Conservation (phyloP, 1,140 invertebrate species). For the Drosophila nigromelanica region DNA sequence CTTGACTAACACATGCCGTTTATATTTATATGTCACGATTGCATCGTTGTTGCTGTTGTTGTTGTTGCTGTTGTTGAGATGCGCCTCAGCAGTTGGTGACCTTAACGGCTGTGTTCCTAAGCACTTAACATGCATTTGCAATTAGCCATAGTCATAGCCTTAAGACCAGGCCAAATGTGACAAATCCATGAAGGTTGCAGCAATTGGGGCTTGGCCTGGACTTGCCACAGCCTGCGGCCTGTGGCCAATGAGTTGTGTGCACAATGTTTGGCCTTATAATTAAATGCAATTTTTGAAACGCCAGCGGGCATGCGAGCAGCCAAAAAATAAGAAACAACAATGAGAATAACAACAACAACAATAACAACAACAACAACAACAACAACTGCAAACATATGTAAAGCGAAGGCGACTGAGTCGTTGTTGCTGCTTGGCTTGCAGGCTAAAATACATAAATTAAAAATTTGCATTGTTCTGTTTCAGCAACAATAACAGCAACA, state of each 20-base stretch:
- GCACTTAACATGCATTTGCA: constrained; percentile 65
- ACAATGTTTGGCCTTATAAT: constrained; percentile 69
- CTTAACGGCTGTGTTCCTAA: constrained; percentile 39
- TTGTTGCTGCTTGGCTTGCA: constrained; percentile 47
- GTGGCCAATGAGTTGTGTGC: constrained; percentile 23
- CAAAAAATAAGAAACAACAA: constrained; percentile 45
- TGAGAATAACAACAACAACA: constrained; percentile 32
- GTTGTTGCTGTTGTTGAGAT: constrained; percentile 40
- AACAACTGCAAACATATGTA: constrained; percentile 70
- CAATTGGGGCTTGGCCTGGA: constrained; percentile 41
- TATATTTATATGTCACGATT: constrained; percentile 65
- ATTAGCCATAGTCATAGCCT: constrained; percentile 53
- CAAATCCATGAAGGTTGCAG: constrained; percentile 68
- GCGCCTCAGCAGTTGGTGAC: constrained; percentile 57
- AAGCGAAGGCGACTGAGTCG: constrained; percentile 59
- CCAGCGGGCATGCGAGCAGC: constrained; percentile 59
- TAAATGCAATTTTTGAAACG: constrained; percentile 83
- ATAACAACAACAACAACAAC: constrained; percentile 38
- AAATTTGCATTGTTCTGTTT: constrained; percentile 84
- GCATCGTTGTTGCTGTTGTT: not conserved
- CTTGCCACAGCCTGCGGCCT: constrained; percentile 30
- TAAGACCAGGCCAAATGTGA: constrained; percentile 49
- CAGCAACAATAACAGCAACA: constrained; percentile 49
- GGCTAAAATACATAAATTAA: constrained; percentile 83
- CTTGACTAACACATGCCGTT: constrained; percentile 41